Evolutionary conservation across 2,797 vertebrate species (phyloP).

Genomic region (Lutjanus argentimaculatus): DNA sequence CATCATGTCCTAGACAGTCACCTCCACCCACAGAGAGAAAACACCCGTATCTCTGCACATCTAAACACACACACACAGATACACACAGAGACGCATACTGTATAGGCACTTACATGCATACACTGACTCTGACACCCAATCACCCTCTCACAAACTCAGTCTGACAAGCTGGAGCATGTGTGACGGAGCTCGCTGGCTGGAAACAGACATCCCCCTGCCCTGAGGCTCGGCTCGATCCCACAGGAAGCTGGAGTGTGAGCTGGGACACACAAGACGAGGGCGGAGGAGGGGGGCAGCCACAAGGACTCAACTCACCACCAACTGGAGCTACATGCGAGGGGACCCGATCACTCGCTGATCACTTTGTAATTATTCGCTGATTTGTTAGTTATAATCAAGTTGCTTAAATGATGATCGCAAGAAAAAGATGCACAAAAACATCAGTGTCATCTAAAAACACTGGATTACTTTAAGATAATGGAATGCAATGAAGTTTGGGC

Average conservation of each 20-base stretch:
- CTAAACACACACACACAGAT: slow-evolving; percentile 57
- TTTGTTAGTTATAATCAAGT: neutral
- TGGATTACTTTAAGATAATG: neutral
- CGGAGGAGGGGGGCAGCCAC: slow-evolving; percentile 21
- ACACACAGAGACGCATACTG: slow-evolving; percentile 33
- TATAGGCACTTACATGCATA: slow-evolving; percentile 46
- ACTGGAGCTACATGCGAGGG: slow-evolving; percentile 18
- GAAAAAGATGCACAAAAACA: neutral
- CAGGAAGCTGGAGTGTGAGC: slow-evolving; percentile 83
- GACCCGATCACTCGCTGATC: slow-evolving; percentile 4
- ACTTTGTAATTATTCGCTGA: slow-evolving; percentile 1
- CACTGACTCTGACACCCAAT: slow-evolving; percentile 65
- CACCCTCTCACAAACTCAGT: slow-evolving; percentile 61
- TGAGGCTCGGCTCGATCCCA: slow-evolving; percentile 75
- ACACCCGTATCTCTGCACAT: slow-evolving; percentile 65
- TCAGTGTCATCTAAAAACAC: too few relatives aligned
- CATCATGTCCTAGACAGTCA: slow-evolving; percentile 67
- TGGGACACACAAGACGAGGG: slow-evolving; percentile 76
- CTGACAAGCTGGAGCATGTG: slow-evolving; percentile 83
- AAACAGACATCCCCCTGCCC: slow-evolving; percentile 78
- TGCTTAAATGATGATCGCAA: neutral
- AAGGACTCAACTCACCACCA: slow-evolving; percentile 40
- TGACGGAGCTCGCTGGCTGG: slow-evolving; percentile 66
- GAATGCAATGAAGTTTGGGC: neutral
- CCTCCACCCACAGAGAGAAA: slow-evolving; percentile 65